Conservation (phyloP, 2,888 invertebrate genomes). For the Druceiella hillmani region DNA sequence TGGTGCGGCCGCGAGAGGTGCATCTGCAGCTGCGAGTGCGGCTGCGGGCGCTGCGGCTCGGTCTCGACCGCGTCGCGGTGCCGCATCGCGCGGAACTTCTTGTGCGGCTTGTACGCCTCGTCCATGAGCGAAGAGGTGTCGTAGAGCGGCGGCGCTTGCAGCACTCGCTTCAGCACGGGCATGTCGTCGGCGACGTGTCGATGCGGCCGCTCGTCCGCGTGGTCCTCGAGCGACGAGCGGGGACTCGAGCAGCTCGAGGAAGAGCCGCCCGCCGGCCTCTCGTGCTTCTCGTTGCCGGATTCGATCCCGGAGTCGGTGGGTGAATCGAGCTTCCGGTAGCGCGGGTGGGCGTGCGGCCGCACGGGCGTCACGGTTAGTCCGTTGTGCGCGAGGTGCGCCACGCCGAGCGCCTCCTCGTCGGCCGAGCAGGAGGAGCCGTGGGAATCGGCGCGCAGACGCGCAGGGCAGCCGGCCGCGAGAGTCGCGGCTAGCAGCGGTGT, state of each 20-base stretch:
- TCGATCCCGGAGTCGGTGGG: constrained; percentile 93
- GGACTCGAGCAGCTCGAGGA: constrained; percentile 83
- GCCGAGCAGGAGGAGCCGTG: constrained; percentile 55
- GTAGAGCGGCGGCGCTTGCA: constrained; percentile 88
- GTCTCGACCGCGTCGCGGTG: constrained; percentile 77
- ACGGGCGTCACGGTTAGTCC: constrained; percentile 71
- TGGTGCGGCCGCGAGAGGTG: constrained; percentile 52
- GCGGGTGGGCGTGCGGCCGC: constrained; percentile 50
- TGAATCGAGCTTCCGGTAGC: constrained; percentile 82
- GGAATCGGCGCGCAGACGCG: constrained; percentile 71
- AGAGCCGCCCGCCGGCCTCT: constrained; percentile 62
- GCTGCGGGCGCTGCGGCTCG: constrained; percentile 49
- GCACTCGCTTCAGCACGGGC: constrained; percentile 88
- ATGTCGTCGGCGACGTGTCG: constrained; percentile 74
- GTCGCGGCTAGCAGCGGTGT: constrained; percentile 68
- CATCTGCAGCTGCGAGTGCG: constrained; percentile 49
- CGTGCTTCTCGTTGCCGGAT: constrained; percentile 84
- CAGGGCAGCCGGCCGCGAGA: constrained; percentile 68
- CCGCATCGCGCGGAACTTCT: constrained; percentile 85
- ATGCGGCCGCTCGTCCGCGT: constrained; percentile 55
- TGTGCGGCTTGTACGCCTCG: constrained; percentile 93
- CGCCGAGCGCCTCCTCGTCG: constrained; percentile 72
- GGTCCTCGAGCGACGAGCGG: constrained; percentile 77
- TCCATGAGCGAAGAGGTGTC: constrained; percentile 90
- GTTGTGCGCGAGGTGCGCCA: constrained; percentile 64